These are phyloP conservation scores for Acanthopleura granulata DNA, from an alignment of 2,888 invertebrate genomes.

Conservation along the genomic window DNA sequence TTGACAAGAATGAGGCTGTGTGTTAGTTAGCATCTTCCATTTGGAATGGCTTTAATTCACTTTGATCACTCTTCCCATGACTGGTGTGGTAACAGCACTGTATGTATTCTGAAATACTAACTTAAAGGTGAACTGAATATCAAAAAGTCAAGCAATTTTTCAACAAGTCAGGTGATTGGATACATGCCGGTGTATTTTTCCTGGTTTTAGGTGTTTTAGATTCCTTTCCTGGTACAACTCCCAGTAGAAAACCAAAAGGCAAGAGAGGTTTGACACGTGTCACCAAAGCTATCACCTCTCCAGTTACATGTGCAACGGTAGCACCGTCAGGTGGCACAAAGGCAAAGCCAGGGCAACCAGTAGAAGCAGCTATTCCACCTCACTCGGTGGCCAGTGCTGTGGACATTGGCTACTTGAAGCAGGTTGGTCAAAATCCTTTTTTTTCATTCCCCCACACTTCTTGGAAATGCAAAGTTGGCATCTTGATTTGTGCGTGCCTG, in stretches of 20 bases:
- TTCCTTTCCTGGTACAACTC: neutral
- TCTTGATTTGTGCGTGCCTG: too few species aligned
- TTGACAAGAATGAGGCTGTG: too few species aligned
- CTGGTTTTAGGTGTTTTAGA: neutral
- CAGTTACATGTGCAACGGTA: constrained; percentile 9
- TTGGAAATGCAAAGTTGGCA: too few species aligned
- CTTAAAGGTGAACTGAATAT: too few species aligned
- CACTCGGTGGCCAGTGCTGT: neutral
- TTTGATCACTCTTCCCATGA: too few species aligned
- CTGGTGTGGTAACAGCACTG: too few species aligned
- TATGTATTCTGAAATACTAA: too few species aligned
- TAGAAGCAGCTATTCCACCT: neutral
- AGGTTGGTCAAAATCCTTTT: neutral
- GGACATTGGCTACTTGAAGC: neutral
- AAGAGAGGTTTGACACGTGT: neutral
- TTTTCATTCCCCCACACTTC: neutral
- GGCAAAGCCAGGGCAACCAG: neutral
- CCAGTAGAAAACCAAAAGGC: neutral
- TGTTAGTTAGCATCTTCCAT: too few species aligned
- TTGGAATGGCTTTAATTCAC: too few species aligned
- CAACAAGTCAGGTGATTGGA: too few species aligned
- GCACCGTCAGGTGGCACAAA: neutral
- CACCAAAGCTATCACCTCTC: constrained; percentile 15
- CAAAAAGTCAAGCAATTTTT: too few species aligned
- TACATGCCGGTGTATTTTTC: too few species aligned